A percentile compares a stretch with the other conserved stretches of the same genome.
Conservation (phyloP, 23 tunicate species). For the Halocynthia roretzi region DNA sequence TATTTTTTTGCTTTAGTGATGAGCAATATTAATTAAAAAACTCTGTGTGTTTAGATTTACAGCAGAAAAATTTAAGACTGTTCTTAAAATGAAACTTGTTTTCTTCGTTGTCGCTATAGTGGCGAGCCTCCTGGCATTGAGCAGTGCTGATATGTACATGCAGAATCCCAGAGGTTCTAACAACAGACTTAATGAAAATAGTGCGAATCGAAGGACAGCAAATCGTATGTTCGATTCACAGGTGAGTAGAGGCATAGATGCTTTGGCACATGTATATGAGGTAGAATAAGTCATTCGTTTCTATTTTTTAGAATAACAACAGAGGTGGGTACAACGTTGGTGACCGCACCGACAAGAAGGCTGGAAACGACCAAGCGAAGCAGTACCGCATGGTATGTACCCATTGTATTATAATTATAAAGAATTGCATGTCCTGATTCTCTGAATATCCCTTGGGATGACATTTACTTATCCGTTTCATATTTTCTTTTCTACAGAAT, state of each 20-base stretch:
- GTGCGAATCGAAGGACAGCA: constrained; percentile 64
- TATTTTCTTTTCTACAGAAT: constrained; percentile 20
- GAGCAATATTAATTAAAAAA: too few relatives aligned
- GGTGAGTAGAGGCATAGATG: constrained; percentile 20
- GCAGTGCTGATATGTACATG: constrained; percentile 66
- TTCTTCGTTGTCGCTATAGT: not conserved
- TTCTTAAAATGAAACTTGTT: too few relatives aligned
- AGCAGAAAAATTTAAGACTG: too few relatives aligned
- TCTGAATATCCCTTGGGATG: not conserved
- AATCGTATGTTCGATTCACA: constrained; percentile 85
- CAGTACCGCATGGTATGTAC: constrained; percentile 70
- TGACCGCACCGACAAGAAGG: constrained; percentile 25
- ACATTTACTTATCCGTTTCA: not conserved
- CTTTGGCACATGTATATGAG: not conserved
- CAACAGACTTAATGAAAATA: constrained; percentile 80
- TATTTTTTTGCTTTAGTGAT: too few relatives aligned
- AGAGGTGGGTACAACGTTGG: constrained; percentile 96
- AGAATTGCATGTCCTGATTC: not conserved
- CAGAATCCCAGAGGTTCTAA: constrained; percentile 84
- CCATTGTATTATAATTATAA: not conserved
- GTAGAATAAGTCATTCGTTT: not conserved
- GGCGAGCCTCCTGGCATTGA: not conserved
- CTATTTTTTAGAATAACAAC: constrained; percentile 66
- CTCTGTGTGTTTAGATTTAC: too few relatives aligned
- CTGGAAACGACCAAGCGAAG: constrained; percentile 28